phyloP scores from a whole-genome alignment of 1,140 invertebrate genomes.

The Ceratina australensis region DNA sequence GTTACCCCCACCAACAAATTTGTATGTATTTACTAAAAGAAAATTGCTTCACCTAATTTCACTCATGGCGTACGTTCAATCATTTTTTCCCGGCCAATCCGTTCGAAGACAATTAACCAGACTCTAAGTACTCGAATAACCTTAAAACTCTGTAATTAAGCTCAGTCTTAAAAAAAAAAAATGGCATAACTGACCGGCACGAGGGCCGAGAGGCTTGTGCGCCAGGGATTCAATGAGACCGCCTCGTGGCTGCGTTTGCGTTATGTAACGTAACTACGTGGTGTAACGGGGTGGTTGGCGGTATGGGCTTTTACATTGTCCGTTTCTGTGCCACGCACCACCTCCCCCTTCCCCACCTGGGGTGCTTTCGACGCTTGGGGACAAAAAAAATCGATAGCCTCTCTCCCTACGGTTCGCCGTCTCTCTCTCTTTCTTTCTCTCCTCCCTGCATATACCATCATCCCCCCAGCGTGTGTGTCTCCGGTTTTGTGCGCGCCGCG shows the following conservation, averaged over 20 bases:
- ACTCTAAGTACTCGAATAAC: too few species aligned
- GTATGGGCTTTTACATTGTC: conserved; percentile 50
- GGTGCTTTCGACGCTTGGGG: conserved; percentile 42
- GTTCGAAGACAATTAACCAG: too few species aligned
- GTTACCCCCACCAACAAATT: too few species aligned
- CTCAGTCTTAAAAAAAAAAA: background rate
- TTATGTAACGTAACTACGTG: conserved; percentile 51
- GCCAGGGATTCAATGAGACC: conserved; percentile 21
- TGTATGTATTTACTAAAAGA: too few species aligned
- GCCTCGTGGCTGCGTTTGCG: conserved; percentile 42
- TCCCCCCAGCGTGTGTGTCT: conserved; percentile 13
- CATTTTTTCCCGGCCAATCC: too few species aligned
- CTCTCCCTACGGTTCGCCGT: conserved; percentile 18
- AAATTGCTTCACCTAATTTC: too few species aligned
- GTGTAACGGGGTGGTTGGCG: conserved; percentile 41
- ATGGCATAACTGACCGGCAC: background rate
- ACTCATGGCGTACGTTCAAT: too few species aligned
- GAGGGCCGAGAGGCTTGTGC: conserved; percentile 5
- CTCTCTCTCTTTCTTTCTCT: conserved; percentile 23
- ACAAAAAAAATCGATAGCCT: conserved; percentile 56
- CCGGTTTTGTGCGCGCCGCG: background rate
- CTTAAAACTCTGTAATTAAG: background rate
- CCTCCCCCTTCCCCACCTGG: background rate
- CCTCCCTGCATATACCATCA: background rate
- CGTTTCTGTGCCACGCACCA: conserved; percentile 54